Evolutionary conservation across 1,140 invertebrate genomes (phyloP), one percentile per base, ranked within the genome.

Genomic region (Mamestra configurata): DNA sequence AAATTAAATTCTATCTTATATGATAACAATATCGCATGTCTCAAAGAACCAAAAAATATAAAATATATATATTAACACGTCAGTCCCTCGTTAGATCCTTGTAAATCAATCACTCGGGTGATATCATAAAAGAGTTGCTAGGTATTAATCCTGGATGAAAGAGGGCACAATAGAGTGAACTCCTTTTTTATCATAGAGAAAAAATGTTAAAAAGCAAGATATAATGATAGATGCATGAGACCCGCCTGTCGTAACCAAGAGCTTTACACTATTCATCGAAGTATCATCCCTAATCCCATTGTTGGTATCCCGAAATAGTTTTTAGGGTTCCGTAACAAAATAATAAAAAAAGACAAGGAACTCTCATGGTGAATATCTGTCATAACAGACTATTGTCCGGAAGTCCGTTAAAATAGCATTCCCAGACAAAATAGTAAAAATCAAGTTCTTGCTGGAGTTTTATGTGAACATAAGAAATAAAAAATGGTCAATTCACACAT

Each of bases 11-110:
- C n/a, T n/a, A n/a, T n/a, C n/a, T n/a, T n/a, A 18, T 10, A n/a
- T 35, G 27, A 11, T 27, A 68, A 46, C 40, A 2, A 15, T 68
- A 49, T 68, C 64, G 5, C 15, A 68, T 68, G 20, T 49, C n/a
- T 68, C 64, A 68, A 68, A 68, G 64, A 46, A 4, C 15, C 24
- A 18, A 18, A 0, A 35, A 61, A 31, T n/a, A n/a, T 31, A 8
- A 10, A 55, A 55, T 22, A 24, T 55, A 55, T 55, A 13, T 55
- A n/a, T 53, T 55, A 0, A 11, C 53, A 55, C 22, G 24, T 55
- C 53, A 22, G 2, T 13, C 8, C 53, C 53, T 24, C 24, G 22
- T 24, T 4, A 24, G 2, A 11, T 24, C 8, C 22, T 13, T 8
- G n/a, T 1, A 13, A 24, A 55, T 55, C 53, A 8, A 55, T 55